Base-by-base conservation (phyloP, 2,797 vertebrate genomes). In the Hyperoplus immaculatus region DNA sequence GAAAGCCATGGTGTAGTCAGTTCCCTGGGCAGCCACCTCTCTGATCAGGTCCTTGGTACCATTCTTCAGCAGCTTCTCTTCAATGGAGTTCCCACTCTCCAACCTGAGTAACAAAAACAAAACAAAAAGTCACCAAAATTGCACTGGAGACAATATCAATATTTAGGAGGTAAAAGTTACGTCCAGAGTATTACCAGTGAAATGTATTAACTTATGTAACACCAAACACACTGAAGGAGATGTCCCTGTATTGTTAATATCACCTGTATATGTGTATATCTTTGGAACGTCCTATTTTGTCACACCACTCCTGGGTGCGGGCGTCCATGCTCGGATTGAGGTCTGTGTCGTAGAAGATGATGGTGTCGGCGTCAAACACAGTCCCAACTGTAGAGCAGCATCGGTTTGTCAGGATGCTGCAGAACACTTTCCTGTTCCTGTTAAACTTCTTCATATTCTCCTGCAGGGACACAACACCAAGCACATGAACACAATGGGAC, bases 241-340 rank as follows among this genome's bases (percentile, higher is more conserved):
- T 45, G 21, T 45, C 8, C 8, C 0, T 36, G 50, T 36, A 9
- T 5, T 41, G 16, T 53, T 57, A 47, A 50, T 69, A 69, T 87
- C 53, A 98, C 97, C 97, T 97, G 95, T 99, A 99, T 85, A 99
- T 98, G 86, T 99, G 97, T 83, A 99, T 96, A 81, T 99, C 97
- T 88, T 98, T 98, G 75, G 96, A 96, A n/a, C 97, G 96, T 6
- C 97, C 97, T 41, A 99, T 97, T 88, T 95, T 96, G 88, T 98
- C 97, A 64, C 97, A 99, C 96, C 97, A 98, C 74, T 98, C 96
- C 89, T 98, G 97, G n/a, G 97, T 97, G 89, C 96, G 96, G 14
- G 95, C 94, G 38, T 98, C 97, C 95, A 98, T 97, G 88, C 96
- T 97, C 58, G 97, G 97, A 89, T 98, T 98, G 54, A 98, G 94